Evolutionary conservation across 2,888 invertebrate species (phyloP).

Genomic region (Rotaria socialis): DNA sequence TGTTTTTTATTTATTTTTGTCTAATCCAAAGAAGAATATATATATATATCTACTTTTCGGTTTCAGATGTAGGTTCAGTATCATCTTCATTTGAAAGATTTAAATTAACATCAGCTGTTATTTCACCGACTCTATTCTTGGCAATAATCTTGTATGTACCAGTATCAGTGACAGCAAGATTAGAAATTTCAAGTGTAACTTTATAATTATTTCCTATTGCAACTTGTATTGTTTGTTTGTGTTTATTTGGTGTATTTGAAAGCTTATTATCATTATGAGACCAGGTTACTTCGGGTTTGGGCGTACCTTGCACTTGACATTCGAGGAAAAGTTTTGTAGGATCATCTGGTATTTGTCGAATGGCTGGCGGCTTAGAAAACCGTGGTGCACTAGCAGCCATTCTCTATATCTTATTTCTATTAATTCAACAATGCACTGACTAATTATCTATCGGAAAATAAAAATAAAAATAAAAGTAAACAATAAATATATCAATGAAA

Average conservation of each 20-base stretch:
- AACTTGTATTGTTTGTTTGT: constrained; percentile 35
- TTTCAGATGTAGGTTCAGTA: constrained; percentile 54
- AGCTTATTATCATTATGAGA: constrained; percentile 37
- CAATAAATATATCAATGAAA: too few species aligned
- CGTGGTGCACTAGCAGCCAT: constrained; percentile 18
- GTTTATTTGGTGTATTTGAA: constrained; percentile 1
- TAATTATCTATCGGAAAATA: neutral
- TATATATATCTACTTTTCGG: constrained; percentile 53
- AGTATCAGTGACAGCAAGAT: constrained; percentile 72
- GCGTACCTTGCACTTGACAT: constrained; percentile 43
- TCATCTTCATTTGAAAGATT: constrained; percentile 72
- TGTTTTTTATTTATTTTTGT: too few species aligned
- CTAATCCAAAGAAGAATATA: too few species aligned
- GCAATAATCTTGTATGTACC: constrained; percentile 91
- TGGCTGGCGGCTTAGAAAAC: neutral
- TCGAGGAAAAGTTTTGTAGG: constrained; percentile 19
- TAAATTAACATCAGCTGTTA: constrained; percentile 87
- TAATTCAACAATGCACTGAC: neutral
- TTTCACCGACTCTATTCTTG: constrained; percentile 85
- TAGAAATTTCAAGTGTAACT: constrained; percentile 62
- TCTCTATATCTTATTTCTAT: neutral
- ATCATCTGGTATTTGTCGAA: constrained; percentile 26
- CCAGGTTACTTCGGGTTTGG: constrained; percentile 45
- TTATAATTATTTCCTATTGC: constrained; percentile 32
- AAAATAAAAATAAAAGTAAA: neutral